These are phyloP conservation scores for Chionodraco myersi DNA, from an alignment of 2,113 vertebrate species.

Conservation along the genomic window DNA sequence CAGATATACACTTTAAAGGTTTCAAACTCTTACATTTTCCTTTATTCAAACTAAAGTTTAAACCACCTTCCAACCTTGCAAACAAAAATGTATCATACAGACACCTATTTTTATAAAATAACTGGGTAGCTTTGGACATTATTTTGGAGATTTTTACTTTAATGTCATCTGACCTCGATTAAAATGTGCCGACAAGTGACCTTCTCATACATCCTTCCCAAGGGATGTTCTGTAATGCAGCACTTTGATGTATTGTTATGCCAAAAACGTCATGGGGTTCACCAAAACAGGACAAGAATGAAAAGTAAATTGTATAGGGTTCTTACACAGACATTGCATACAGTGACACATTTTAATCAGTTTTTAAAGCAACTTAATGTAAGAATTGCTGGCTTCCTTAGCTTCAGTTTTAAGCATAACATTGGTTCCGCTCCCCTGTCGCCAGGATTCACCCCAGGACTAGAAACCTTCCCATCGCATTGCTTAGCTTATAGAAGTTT, in stretches of 20 bases:
- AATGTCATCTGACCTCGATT: background rate
- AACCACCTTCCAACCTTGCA: background rate
- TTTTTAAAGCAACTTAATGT: no score
- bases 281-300: background rate
- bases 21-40: background rate
- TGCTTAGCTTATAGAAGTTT: no score
- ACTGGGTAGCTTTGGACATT: background rate
- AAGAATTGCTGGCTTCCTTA: no score
- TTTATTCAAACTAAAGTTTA: background rate
- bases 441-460: no score
- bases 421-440: no score
- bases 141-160: background rate
- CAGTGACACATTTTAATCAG: no score
- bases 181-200: background rate
- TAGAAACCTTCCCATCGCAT: no score
- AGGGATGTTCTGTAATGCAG: background rate
- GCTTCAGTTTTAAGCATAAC: no score
- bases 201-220: background rate
- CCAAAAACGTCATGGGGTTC: background rate
- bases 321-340: no score
- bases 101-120: background rate
- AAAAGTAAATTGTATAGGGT: no score
- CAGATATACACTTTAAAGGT: background rate
- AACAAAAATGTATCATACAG: background rate
- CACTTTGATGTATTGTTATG: background rate